Conservation (phyloP, 2,797 vertebrate species). For the Betta splendens region DNA sequence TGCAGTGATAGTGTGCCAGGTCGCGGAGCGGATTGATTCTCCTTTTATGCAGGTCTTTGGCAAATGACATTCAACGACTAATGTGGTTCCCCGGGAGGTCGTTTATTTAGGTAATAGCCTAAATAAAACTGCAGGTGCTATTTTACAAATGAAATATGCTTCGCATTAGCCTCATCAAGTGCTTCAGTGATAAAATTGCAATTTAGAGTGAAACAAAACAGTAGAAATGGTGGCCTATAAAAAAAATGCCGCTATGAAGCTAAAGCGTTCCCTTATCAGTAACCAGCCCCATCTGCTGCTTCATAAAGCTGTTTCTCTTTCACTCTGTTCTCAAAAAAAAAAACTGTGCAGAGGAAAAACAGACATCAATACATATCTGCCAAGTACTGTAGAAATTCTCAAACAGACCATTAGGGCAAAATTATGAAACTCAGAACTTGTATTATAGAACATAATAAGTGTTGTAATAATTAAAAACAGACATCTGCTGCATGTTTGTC, state of each 20-base stretch:
- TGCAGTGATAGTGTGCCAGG: slow-evolving; percentile 22
- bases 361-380: neutral
- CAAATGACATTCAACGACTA: slow-evolving; percentile 55
- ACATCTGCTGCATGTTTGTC: no score
- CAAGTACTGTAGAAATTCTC: neutral
- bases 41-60: slow-evolving; percentile 26
- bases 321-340: neutral
- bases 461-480: neutral
- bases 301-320: neutral
- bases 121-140: slow-evolving; percentile 35
- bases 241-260: slow-evolving; percentile 11
- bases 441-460: neutral
- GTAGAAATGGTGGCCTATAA: slow-evolving; percentile 20
- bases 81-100: slow-evolving; percentile 27
- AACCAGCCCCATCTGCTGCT: slow-evolving; percentile 23
- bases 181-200: slow-evolving; percentile 30
- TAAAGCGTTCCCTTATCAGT: slow-evolving; percentile 13
- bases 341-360: neutral
- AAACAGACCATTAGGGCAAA: neutral
- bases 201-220: slow-evolving; percentile 28
- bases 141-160: slow-evolving; percentile 40
- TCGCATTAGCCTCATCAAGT: slow-evolving; percentile 26
- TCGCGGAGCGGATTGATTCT: slow-evolving; percentile 55
- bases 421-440: neutral
- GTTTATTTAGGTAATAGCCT: slow-evolving; percentile 42